Conservation (phyloP, 1,140 invertebrate species). For the Hyphantria cunea region DNA sequence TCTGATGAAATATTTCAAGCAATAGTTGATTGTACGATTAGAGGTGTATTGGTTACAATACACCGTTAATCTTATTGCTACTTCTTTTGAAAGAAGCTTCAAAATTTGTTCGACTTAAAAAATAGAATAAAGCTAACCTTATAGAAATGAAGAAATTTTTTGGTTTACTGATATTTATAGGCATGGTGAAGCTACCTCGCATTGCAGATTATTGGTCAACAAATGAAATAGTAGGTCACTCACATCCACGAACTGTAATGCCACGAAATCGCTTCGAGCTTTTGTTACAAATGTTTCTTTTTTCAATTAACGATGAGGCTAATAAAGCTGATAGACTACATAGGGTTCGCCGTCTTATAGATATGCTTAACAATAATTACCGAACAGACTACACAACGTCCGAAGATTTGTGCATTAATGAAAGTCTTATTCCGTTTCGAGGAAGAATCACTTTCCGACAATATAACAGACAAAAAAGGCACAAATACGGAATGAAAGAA, state of each 20-base stretch:
- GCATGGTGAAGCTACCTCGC: constrained; percentile 39
- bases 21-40: constrained; percentile 33
- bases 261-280: constrained; percentile 43
- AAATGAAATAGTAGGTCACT: constrained; percentile 32
- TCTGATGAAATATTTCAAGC: constrained; percentile 37
- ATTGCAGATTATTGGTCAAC: constrained; percentile 44
- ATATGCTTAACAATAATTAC: no score
- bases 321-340: constrained; percentile 1
- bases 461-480: no score
- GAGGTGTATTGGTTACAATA: no score
- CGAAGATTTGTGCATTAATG: not conserved
- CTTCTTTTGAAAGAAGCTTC: constrained; percentile 3
- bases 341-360: no score
- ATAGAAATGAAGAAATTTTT: constrained; percentile 45
- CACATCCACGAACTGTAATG: constrained; percentile 36
- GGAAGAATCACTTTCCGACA: no score
- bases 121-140: constrained; percentile 31
- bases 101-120: constrained; percentile 29
- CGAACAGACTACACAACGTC: not conserved
- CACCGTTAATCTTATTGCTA: constrained; percentile 29
- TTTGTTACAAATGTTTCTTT: constrained; percentile 44
- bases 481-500: no score
- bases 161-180: constrained; percentile 41
- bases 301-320: constrained; percentile 31
- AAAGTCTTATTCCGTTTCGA: no score